Evolutionary conservation across 2,113 vertebrate genomes (phyloP).

Genomic region (Meriones unguiculatus): DNA sequence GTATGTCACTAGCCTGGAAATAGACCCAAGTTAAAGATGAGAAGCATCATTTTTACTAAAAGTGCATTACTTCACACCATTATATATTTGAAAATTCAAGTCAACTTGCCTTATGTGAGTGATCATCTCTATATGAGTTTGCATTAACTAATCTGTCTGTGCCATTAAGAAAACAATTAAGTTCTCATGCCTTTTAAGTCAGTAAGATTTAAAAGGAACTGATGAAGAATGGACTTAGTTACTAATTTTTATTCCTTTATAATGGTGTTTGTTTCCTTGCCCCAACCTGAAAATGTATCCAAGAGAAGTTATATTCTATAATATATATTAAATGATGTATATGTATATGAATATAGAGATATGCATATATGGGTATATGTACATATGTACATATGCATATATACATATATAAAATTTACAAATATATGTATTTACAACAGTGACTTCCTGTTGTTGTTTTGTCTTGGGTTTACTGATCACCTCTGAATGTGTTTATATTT

Average conservation of each 20-base stretch:
- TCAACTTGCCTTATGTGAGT: not conserved
- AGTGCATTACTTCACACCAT: not conserved
- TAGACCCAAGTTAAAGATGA: not conserved
- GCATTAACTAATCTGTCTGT: not conserved
- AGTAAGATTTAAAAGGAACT: not conserved
- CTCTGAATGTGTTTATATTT: constrained; percentile 10
- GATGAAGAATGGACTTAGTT: not conserved
- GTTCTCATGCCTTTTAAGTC: not conserved
- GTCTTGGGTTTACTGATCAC: not conserved
- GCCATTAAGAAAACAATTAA: not conserved
- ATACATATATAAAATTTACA: not conserved
- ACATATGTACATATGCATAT: not conserved
- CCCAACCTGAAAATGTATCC: not conserved
- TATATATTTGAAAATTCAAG: not conserved
- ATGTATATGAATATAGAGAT: not conserved
- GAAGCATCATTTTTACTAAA: not conserved
- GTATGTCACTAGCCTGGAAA: not conserved
- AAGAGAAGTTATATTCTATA: not conserved
- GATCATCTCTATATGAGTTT: not conserved
- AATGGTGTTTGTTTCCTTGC: not conserved
- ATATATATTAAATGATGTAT: not conserved
- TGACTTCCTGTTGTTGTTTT: not conserved
- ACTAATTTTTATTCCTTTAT: not conserved
- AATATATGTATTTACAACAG: not conserved
- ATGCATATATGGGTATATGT: not conserved